Evolutionary conservation across 2,888 invertebrate genomes (phyloP).

Genomic region (Salticus scenicus): DNA sequence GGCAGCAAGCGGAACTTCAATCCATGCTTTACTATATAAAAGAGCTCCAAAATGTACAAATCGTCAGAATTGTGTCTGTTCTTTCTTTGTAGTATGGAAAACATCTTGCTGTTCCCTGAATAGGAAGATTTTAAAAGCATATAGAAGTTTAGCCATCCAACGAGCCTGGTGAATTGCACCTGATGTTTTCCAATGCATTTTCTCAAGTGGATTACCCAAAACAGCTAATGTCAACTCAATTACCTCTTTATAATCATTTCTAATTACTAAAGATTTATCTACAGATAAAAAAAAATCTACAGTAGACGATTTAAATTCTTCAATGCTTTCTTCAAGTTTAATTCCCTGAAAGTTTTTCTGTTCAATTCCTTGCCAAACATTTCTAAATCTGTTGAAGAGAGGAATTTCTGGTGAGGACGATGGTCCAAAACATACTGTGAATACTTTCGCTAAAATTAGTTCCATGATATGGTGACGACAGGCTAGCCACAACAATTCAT

Average conservation of each 20-base stretch:
- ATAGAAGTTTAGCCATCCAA: too few relatives aligned
- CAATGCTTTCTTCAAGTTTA: too few relatives aligned
- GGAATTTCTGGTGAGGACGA: conserved; percentile 3
- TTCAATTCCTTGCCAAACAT: conserved; percentile 4
- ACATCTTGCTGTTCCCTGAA: not conserved
- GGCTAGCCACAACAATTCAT: conserved; percentile 10
- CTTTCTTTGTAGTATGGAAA: not conserved
- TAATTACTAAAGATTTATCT: not conserved
- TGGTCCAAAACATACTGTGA: not conserved
- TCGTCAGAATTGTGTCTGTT: not conserved
- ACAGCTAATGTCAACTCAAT: too few relatives aligned
- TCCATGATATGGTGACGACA: conserved; percentile 6
- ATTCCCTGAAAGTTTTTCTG: not conserved
- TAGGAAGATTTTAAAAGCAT: not conserved
- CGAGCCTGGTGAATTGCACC: too few relatives aligned
- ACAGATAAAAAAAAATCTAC: too few relatives aligned
- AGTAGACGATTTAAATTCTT: too few relatives aligned
- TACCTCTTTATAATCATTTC: too few relatives aligned
- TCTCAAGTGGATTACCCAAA: too few relatives aligned
- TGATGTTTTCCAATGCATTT: too few relatives aligned
- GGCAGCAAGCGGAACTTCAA: not conserved
- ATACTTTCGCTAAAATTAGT: not conserved
- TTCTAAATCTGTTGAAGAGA: not conserved
- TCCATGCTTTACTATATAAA: not conserved
- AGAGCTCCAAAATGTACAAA: conserved; percentile 1